These are phyloP conservation scores for Bimastos eiseni DNA, from an alignment of 2,888 invertebrate genomes.

Conservation along the genomic window DNA sequence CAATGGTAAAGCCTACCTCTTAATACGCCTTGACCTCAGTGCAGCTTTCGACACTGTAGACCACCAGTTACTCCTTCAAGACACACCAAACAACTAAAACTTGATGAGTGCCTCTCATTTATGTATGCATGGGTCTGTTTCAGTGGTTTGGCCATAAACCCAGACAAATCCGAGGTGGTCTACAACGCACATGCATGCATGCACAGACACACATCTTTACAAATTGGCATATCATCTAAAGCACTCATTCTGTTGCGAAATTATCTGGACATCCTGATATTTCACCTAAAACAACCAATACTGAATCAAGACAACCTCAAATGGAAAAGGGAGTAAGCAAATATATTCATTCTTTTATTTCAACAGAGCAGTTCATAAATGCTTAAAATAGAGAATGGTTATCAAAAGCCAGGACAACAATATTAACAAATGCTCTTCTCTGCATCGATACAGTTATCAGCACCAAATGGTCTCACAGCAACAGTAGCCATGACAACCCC, in stretches of 20 bases:
- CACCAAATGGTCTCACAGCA: conserved; percentile 16
- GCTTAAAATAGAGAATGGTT: conserved; percentile 27
- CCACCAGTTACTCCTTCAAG: too few relatives aligned
- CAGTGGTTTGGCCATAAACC: too few relatives aligned
- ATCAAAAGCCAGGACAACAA: conserved; percentile 23
- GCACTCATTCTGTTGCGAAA: too few relatives aligned
- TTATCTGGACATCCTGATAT: too few relatives aligned
- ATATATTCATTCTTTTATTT: conserved; percentile 7
- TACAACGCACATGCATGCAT: not conserved
- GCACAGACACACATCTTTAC: not conserved
- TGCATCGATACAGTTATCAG: conserved; percentile 22
- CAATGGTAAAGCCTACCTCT: too few relatives aligned
- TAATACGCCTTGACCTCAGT: too few relatives aligned
- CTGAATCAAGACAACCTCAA: not conserved
- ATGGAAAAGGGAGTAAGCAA: not conserved
- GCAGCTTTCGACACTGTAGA: too few relatives aligned
- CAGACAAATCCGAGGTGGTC: too few relatives aligned
- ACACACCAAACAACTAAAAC: too few relatives aligned
- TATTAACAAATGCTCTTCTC: not conserved
- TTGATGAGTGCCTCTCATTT: too few relatives aligned
- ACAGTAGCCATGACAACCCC: not conserved
- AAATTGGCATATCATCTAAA: too few relatives aligned
- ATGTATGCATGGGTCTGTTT: too few relatives aligned
- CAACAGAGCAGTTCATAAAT: conserved; percentile 22
- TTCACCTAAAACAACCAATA: not conserved